Evolutionary conservation across 2,888 invertebrate species (phyloP).

Genomic region (Lutraria lutraria): DNA sequence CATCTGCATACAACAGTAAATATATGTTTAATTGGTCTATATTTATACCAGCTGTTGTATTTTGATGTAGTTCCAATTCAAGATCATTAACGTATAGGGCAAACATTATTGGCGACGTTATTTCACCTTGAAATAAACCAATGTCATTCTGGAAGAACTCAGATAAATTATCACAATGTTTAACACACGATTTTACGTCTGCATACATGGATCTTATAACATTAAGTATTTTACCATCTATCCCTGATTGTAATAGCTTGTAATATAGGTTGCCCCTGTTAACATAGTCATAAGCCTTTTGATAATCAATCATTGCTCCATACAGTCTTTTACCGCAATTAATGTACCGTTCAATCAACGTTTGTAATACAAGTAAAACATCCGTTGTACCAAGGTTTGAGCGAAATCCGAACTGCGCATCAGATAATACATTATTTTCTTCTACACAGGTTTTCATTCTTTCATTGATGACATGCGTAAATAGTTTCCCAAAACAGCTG

Average conservation of each 20-base stretch:
- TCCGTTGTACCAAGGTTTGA: too few relatives aligned
- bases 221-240: not conserved
- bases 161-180: not conserved
- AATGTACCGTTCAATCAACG: not conserved
- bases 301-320: not conserved
- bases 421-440: conserved; percentile 26
- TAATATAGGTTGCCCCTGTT: not conserved
- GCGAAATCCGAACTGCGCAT: conserved; percentile 37
- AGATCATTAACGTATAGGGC: too few relatives aligned
- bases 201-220: not conserved
- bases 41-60: too few relatives aligned
- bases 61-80: too few relatives aligned
- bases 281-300: not conserved
- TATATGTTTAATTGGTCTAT: too few relatives aligned
- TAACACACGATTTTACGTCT: conserved; percentile 20
- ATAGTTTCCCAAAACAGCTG: too few relatives aligned
- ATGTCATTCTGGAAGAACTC: not conserved
- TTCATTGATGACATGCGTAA: conserved; percentile 43
- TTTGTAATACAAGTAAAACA: not conserved
- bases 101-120: too few relatives aligned
- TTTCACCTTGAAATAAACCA: too few relatives aligned
- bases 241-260: not conserved
- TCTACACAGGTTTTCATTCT: conserved; percentile 28
- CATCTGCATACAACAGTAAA: too few relatives aligned
- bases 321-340: not conserved